phyloP scores from a whole-genome alignment of 2,888 invertebrate species.

The Charanyca ferruginea region DNA sequence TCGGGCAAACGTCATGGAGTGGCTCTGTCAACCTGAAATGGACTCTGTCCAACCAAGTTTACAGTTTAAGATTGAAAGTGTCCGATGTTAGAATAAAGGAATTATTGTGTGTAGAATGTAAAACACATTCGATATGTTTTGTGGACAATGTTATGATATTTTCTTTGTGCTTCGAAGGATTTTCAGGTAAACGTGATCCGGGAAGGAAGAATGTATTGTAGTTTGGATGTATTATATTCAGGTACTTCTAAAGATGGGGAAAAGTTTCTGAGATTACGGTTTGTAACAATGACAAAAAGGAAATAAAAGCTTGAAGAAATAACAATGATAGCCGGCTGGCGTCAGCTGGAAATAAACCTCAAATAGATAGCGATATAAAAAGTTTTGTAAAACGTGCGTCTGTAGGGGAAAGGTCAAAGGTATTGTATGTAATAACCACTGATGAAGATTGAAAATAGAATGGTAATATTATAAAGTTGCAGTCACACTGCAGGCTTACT shows the following conservation, averaged over 20 bases:
- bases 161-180: conserved; percentile 52
- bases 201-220: conserved; percentile 46
- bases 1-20: background rate
- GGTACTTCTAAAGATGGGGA: conserved; percentile 22
- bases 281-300: conserved; percentile 10
- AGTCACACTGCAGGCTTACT: no score
- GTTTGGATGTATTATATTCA: conserved; percentile 25
- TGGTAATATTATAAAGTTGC: background rate
- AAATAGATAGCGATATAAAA: conserved; percentile 1
- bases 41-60: fast-evolving
- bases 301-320: conserved; percentile 18
- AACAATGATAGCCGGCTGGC: conserved; percentile 10
- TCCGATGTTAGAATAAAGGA: conserved; percentile 29
- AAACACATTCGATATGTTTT: conserved; percentile 56
- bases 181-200: conserved; percentile 48
- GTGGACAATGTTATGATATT: conserved; percentile 58
- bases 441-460: background rate
- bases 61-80: conserved; percentile 18
- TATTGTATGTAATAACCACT: conserved; percentile 2
- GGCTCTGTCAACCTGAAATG: background rate
- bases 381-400: background rate
- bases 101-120: conserved; percentile 51
- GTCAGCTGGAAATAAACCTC: conserved; percentile 32
- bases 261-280: conserved; percentile 15
- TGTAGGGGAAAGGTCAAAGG: background rate